Conservation (phyloP, 2,797 vertebrate species). For the Tenualosa thibaudeaui region DNA sequence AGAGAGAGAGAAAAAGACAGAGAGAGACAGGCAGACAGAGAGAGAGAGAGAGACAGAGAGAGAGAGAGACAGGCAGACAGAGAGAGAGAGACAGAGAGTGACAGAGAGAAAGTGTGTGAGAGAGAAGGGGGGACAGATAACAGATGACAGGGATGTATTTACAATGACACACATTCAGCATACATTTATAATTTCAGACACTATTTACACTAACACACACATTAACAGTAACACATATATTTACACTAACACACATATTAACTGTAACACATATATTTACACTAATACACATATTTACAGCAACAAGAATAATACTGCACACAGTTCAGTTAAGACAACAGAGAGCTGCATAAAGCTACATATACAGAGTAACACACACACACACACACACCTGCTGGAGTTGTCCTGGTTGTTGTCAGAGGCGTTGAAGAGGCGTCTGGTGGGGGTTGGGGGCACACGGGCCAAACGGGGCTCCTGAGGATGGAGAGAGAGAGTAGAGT, state of each 20-base stretch:
- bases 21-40: too few relatives aligned
- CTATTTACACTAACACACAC: too few relatives aligned
- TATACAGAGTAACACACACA: neutral
- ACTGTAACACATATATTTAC: too few relatives aligned
- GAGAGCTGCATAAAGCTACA: neutral
- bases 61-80: too few relatives aligned
- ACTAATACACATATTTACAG: too few relatives aligned
- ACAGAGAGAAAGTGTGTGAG: too few relatives aligned
- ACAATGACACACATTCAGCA: neutral
- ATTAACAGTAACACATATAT: slow-evolving; percentile 46
- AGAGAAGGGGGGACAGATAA: neutral
- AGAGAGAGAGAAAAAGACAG: too few relatives aligned
- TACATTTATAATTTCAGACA: too few relatives aligned
- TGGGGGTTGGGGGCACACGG: slow-evolving; percentile 78
- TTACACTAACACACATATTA: neutral
- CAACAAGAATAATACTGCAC: too few relatives aligned
- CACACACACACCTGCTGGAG: slow-evolving; percentile 73
- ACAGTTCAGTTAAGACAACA: neutral
- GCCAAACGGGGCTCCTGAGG: slow-evolving; percentile 80
- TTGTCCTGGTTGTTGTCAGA: slow-evolving; percentile 75
- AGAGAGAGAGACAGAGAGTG: too few relatives aligned
- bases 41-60: too few relatives aligned
- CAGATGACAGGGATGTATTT: neutral
- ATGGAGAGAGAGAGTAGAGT: neutral
- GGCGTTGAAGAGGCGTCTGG: slow-evolving; percentile 77